Evolutionary conservation across 2,113 vertebrate species (phyloP), one percentile per base, ranked within the genome.

Genomic region (Scolopax mira): DNA sequence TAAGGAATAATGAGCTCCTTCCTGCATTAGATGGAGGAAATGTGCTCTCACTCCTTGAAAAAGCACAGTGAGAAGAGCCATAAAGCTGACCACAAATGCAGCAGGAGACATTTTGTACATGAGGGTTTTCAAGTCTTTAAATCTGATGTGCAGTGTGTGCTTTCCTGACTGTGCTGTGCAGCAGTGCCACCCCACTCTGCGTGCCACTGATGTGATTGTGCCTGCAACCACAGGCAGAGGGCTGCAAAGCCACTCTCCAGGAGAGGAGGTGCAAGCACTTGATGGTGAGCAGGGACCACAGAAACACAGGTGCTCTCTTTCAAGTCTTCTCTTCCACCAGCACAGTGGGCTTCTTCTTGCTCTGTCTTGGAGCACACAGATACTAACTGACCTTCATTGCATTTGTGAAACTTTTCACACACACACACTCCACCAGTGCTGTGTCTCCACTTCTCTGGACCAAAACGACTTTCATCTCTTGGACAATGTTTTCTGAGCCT

Each of bases 1-100:
- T 98, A 96, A 96, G 94, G 79, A 96, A 78, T 97, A 97, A 98
- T 97, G 93, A 97, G 95, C 85, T 97, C 52, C 69, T 94, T 98
- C 90, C 77, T 88, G 70, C 84, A 86, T 2, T 44, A 97, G 85
- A 89, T 88, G 44, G 51, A 93, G 82, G 52, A 95, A 92, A 84
- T 21, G n/a, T 79, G 87, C 88, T 94, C 79, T 77, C 85, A 21
- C 48, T 89, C 81, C 86, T 90, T 77, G 81, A 84, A 84, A 94
- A 82, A 74, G 62, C 78, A 62, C 17, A 37, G 37, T 8, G 84
- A 61, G 60, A 88, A 93, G 90, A 83, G 87, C 69, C 65, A 54
- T 54, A 41, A 78, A 70, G 52, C 54, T 81, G 93, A 79, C 69
- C 78, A 62, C 48, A 79, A 77, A 73, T 0, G 7, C 5, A 1